Conservation (phyloP, 2,888 invertebrate species). For the Chelonus formosanus region DNA sequence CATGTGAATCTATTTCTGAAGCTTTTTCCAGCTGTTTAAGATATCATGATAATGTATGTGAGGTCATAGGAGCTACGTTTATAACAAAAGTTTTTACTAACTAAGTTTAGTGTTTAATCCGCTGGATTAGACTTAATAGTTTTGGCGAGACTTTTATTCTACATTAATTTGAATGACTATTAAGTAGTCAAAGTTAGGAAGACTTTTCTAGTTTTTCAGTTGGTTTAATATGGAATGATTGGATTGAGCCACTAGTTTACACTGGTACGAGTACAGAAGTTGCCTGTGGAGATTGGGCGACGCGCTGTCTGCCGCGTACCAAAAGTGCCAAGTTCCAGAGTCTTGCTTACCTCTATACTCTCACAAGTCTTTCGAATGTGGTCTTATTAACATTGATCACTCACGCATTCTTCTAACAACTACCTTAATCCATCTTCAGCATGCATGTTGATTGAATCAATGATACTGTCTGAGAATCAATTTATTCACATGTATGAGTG, state of each 20-base stretch:
- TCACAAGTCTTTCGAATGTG: background rate
- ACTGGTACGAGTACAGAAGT: no score
- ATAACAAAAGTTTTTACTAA: no score
- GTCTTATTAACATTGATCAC: background rate
- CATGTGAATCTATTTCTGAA: no score
- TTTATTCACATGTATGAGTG: background rate
- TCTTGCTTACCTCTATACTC: constrained; percentile 12
- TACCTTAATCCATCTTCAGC: constrained; percentile 7
- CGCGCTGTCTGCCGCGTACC: constrained; percentile 51
- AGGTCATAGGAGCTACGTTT: no score
- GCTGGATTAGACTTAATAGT: no score
- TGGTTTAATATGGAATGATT: background rate
- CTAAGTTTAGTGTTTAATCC: no score
- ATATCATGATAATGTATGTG: no score
- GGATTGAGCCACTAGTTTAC: no score
- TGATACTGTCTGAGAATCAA: constrained; percentile 8
- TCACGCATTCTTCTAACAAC: constrained; percentile 14
- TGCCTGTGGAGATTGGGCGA: constrained; percentile 43
- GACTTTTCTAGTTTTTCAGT: background rate
- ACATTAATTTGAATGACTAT: no score
- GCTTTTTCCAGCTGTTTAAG: no score
- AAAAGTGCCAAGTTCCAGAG: constrained; percentile 40
- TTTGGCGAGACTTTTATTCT: no score
- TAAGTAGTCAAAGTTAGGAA: no score
- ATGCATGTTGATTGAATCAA: background rate